Conservation (phyloP, 1,140 invertebrate genomes). For the Megalopta genalis region DNA sequence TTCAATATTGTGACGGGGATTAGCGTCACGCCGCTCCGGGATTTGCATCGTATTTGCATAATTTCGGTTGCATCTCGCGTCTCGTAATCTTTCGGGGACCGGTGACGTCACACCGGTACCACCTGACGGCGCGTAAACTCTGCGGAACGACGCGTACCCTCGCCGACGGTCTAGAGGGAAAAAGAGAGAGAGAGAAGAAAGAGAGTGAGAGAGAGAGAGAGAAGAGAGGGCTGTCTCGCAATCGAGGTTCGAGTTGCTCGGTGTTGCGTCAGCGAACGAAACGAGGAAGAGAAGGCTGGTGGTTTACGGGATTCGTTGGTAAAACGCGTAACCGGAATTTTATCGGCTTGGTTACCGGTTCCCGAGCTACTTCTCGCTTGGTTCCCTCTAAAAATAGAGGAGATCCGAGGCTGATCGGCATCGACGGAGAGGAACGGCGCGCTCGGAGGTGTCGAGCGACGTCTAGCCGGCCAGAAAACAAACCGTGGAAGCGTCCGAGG, state of each 20-base stretch:
- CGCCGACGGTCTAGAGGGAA: background rate
- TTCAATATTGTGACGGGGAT: constrained; percentile 79
- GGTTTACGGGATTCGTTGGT: constrained; percentile 2
- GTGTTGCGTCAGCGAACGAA: background rate
- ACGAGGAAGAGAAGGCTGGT: background rate
- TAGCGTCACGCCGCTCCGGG: constrained; percentile 73
- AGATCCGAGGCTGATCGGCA: background rate
- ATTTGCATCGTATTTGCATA: constrained; percentile 80
- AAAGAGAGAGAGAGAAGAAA: too few relatives aligned
- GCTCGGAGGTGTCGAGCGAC: constrained; percentile 7
- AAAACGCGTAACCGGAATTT: background rate
- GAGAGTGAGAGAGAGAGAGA: too few relatives aligned
- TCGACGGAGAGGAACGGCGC: background rate
- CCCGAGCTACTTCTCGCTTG: background rate
- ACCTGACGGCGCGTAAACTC: constrained; percentile 44
- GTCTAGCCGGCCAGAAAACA: constrained; percentile 27
- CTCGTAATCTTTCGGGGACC: constrained; percentile 66
- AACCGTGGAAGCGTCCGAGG: constrained; percentile 30
- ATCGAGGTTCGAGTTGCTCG: background rate
- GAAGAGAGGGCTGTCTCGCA: too few relatives aligned
- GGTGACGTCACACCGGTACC: constrained; percentile 66
- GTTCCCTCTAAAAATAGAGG: too few relatives aligned
- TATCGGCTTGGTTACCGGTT: background rate
- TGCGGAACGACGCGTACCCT: constrained; percentile 11
- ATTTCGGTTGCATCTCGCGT: constrained; percentile 76